Evolutionary conservation across 2,113 vertebrate species (phyloP), one percentile per base, ranked within the genome.

Genomic region (Columba janthina): DNA sequence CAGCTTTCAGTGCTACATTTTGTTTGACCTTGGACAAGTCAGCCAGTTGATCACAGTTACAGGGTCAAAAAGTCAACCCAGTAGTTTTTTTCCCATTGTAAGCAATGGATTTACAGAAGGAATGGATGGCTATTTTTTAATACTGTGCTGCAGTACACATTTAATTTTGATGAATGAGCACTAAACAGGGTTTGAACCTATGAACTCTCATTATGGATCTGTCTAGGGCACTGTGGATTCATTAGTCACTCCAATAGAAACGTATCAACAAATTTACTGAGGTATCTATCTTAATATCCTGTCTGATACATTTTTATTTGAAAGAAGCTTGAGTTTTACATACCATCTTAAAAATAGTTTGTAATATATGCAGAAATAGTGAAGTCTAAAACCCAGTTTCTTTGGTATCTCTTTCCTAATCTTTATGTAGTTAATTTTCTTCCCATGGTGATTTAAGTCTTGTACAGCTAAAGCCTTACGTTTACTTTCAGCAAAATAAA

Each of bases 171-270:
- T 96, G 85, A 95, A 97, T 97, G 97, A 96, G 90, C 67, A 57
- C 92, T 90, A 94, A 93, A 92, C 82, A 78, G 87, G 77, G 81
- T 92, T 94, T 97, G 96, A 97, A 96, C 97, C 96, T 71, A 87
- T 97, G 96, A 97, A 97, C 97, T 96, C 94, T 94, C 96, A 94
- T 97, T 96, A 95, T 96, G 97, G 87, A 94, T 97, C 96, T 97
- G 96, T 96, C 96, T 96, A 96, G 93, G 92, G 92, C 96, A 94
- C 84, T 72, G 60, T 91, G 93, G 75, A 94, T 96, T 97, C 96
- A 97, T 97, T 97, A 97, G 95, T 97, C 96, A 97, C 81, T 95
- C 86, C 87, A 85, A 4, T 75, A 83, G 96, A 95, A 94, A 94
- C 80, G 78, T 94, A 96, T 93, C 97, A 97, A 96, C 96, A 97